Evolutionary conservation across 2,888 invertebrate species (phyloP).

Genomic region (Hoplodrina ambigua): DNA sequence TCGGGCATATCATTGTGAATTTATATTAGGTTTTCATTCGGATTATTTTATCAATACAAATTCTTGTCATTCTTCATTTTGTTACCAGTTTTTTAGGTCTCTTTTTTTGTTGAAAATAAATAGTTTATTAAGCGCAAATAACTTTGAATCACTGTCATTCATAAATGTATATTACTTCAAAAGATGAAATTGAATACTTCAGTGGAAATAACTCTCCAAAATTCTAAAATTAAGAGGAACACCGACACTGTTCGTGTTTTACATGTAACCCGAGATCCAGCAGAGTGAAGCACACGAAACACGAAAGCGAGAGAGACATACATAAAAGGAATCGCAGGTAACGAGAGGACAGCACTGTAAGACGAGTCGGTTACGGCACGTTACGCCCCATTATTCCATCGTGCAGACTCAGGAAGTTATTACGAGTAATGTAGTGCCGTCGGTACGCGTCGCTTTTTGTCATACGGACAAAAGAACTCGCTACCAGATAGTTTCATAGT

Average conservation of each 20-base stretch:
- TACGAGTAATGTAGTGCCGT: conserved; percentile 81
- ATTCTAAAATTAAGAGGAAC: conserved; percentile 18
- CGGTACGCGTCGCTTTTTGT: conserved; percentile 78
- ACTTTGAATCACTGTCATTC: neutral
- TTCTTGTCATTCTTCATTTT: conserved; percentile 1
- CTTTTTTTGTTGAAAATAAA: neutral
- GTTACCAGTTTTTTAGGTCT: neutral
- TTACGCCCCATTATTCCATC: conserved; percentile 78
- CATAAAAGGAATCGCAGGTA: conserved; percentile 71
- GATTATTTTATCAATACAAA: conserved; percentile 19
- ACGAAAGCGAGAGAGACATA: conserved; percentile 48
- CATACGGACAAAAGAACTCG: conserved; percentile 76
- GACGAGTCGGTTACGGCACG: conserved; percentile 69
- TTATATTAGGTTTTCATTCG: conserved; percentile 17
- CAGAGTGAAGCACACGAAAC: conserved; percentile 39
- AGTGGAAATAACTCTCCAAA: neutral
- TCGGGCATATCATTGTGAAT: conserved; percentile 18
- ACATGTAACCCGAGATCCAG: conserved; percentile 31
- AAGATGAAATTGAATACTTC: neutral
- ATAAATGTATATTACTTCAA: neutral
- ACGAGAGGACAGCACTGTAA: conserved; percentile 68
- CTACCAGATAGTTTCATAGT: conserved; percentile 75
- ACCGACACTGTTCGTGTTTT: conserved; percentile 28
- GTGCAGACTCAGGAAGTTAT: conserved; percentile 79
- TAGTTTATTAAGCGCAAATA: neutral